These are phyloP conservation scores for Drosophila maculinotata DNA, from an alignment of 2,888 invertebrate genomes.

Conservation along the genomic window DNA sequence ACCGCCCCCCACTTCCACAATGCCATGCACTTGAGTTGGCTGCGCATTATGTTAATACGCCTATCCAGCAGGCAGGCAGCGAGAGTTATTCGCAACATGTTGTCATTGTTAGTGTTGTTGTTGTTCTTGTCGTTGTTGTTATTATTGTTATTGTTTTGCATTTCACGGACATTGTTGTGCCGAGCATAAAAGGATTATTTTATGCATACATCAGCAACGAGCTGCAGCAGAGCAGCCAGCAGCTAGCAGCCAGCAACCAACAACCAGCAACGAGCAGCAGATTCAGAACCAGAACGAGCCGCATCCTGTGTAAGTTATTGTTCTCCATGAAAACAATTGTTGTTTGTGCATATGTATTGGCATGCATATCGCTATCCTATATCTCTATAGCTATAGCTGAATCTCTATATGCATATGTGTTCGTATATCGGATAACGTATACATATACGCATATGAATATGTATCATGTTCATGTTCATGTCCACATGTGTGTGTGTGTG, in stretches of 20 bases:
- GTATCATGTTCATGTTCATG: constrained; percentile 1
- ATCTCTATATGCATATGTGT: constrained; percentile 34
- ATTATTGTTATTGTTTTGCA: constrained; percentile 80
- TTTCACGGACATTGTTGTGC: constrained; percentile 82
- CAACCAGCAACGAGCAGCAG: constrained; percentile 39
- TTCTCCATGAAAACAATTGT: constrained; percentile 78
- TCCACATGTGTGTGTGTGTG: constrained; percentile 1
- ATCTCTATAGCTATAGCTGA: constrained; percentile 28
- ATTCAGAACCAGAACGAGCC: constrained; percentile 50
- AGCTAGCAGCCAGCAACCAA: constrained; percentile 10
- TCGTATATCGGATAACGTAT: constrained; percentile 8
- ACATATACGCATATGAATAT: neutral
- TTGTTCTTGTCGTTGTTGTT: constrained; percentile 49
- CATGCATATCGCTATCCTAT: constrained; percentile 46
- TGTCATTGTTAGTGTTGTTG: constrained; percentile 40
- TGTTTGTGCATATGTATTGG: constrained; percentile 65
- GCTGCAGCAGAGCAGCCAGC: constrained; percentile 21
- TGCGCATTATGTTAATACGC: constrained; percentile 80
- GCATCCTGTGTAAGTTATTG: constrained; percentile 81
- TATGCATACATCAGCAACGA: constrained; percentile 78
- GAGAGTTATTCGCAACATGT: constrained; percentile 54
- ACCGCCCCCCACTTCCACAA: constrained; percentile 6
- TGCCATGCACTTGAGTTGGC: constrained; percentile 71
- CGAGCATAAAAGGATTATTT: constrained; percentile 80
- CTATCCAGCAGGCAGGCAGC: constrained; percentile 44